Conservation (phyloP, 2,797 vertebrate genomes). For the Sphenopsis melanotis region DNA sequence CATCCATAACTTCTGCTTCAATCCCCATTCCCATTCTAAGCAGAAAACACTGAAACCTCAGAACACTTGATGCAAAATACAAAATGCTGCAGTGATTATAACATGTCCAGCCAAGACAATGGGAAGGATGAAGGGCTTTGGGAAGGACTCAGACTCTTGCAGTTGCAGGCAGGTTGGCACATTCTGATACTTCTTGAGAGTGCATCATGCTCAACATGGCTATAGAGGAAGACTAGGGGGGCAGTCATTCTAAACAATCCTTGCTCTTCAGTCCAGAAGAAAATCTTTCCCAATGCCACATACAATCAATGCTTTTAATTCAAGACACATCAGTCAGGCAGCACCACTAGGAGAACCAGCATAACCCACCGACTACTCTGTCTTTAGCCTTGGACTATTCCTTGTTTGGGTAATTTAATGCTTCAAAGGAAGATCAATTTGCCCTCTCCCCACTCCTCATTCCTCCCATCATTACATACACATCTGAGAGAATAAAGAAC, state of each 20-base stretch:
- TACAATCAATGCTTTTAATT: slow-evolving; percentile 4
- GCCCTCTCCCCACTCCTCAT: background rate
- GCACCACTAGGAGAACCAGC: background rate
- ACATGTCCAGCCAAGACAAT: background rate
- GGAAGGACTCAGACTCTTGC: background rate
- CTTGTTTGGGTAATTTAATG: slow-evolving; percentile 55
- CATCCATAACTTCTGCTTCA: background rate
- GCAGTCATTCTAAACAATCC: background rate
- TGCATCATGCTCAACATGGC: background rate
- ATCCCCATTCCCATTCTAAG: background rate
- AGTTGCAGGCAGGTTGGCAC: background rate
- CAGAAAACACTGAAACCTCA: background rate
- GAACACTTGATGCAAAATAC: background rate
- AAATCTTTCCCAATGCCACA: background rate
- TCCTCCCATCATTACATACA: slow-evolving; percentile 4
- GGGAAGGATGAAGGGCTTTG: background rate
- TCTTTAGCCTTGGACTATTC: background rate
- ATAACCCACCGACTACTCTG: background rate
- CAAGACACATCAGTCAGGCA: background rate
- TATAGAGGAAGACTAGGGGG: background rate
- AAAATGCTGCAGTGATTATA: background rate
- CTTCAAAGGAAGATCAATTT: slow-evolving; percentile 58
- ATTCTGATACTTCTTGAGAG: background rate
- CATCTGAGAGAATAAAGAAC: slow-evolving; percentile 35
- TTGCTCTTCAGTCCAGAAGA: background rate